A percentile compares a stretch with the other conserved stretches of the same genome.
Evolutionary conservation across 2,113 vertebrate genomes (phyloP).

Genomic region (Strix uralensis): DNA sequence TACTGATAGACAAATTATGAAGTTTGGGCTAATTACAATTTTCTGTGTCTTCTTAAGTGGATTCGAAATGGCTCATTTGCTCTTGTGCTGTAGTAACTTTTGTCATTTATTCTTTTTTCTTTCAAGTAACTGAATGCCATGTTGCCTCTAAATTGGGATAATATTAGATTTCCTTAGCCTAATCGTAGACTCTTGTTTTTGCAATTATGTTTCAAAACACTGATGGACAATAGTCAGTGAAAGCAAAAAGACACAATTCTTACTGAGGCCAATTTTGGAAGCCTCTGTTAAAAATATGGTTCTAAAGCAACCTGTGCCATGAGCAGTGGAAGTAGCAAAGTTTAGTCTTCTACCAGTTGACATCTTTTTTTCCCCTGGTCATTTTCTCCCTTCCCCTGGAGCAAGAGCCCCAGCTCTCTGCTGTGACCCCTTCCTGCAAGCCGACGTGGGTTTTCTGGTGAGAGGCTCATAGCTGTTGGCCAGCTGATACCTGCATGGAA

Average conservation of each 20-base stretch:
- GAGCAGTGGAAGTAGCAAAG: not conserved
- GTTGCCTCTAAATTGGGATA: constrained; percentile 21
- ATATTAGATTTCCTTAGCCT: constrained; percentile 34
- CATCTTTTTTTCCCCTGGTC: not conserved
- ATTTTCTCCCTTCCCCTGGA: not conserved
- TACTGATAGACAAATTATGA: not conserved
- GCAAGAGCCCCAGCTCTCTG: not conserved
- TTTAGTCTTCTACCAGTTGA: not conserved
- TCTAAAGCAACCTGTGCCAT: not conserved
- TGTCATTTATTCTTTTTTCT: not conserved
- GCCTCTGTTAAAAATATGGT: not conserved
- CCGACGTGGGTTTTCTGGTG: not conserved
- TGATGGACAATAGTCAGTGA: not conserved
- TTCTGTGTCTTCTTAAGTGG: constrained; percentile 1
- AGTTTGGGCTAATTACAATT: constrained; percentile 14
- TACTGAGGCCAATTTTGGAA: not conserved
- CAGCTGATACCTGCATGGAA: not conserved
- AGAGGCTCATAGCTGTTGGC: not conserved
- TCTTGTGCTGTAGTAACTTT: not conserved
- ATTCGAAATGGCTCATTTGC: not conserved
- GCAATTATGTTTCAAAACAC: not conserved
- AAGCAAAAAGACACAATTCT: not conserved
- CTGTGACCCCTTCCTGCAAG: not conserved
- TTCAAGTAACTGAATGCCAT: not conserved
- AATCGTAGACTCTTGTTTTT: not conserved